A percentile compares a stretch with the other conserved stretches of the same genome.
These are phyloP conservation scores for Sebastes paucispinis DNA, from an alignment of 2,797 vertebrate genomes.

Conservation along the genomic window DNA sequence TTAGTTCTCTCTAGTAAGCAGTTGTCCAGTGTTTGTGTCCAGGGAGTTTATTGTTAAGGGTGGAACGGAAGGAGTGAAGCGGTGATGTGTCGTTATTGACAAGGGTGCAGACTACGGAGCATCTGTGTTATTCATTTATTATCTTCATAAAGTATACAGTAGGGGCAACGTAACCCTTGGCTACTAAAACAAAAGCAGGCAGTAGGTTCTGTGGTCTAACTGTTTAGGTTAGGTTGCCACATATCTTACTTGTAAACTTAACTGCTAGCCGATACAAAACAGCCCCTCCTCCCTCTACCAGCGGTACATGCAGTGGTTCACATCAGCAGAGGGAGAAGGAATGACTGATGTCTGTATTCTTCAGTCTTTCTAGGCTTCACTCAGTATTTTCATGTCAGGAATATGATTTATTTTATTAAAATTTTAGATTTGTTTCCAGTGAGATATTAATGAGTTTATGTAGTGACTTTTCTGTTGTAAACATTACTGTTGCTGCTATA, in stretches of 20 bases:
- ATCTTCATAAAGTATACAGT: background rate
- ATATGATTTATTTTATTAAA: too few relatives aligned
- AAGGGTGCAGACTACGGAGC: background rate
- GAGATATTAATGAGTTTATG: background rate
- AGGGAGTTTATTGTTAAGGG: background rate
- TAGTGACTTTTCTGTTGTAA: background rate
- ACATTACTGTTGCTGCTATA: background rate
- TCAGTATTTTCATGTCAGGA: too few relatives aligned
- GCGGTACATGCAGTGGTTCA: too few relatives aligned
- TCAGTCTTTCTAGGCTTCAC: too few relatives aligned
- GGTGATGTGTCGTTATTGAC: background rate
- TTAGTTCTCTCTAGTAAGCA: too few relatives aligned
- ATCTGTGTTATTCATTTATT: background rate
- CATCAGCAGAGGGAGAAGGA: too few relatives aligned
- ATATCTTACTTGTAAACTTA: too few relatives aligned
- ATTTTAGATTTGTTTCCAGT: too few relatives aligned
- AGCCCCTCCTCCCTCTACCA: too few relatives aligned
- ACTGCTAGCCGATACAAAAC: too few relatives aligned
- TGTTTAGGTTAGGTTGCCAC: background rate
- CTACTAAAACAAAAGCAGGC: background rate
- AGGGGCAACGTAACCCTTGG: background rate
- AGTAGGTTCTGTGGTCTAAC: background rate
- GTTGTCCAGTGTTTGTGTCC: background rate
- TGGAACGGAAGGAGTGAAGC: background rate
- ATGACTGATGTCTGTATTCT: too few relatives aligned